Base-by-base conservation (phyloP, 2,113 vertebrate genomes). In the Pteruthius melanotis region DNA sequence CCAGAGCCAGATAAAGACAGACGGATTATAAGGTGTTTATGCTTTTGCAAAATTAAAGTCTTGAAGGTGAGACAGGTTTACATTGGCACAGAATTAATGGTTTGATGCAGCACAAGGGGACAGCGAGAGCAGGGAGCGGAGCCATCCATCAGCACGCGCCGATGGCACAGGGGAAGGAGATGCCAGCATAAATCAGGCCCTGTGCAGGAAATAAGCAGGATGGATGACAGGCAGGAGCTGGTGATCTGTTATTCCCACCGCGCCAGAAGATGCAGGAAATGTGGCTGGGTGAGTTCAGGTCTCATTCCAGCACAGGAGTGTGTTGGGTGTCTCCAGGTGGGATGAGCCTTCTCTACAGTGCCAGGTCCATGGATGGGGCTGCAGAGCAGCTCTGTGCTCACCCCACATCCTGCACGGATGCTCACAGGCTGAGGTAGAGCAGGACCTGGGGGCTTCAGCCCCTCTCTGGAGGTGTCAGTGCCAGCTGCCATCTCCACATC, bases 31-130 rank as follows among this genome's bases (percentile, higher is more conserved):
- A 95, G 92, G 93, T 95, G 95, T 93, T 97, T 97, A 95, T 93
- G 84, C 78, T 83, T 93, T 81, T 83, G 89, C 93, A 92, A 91
- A 97, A 95, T 97, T 95, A 92, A 95, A 95, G 94, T 95, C 94
- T 81, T 88, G 92, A 93, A 96, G 89, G 86, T 11, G 15, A 96
- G 96, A 95, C 96, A 94, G 95, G 94, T 96, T 97, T 97, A 97
- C 93, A 93, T 57, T 93, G 96, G 90, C 87, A 91, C 90, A 96
- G 93, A 91, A 97, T 95, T 95, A 94, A 96, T 96, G 95, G 88
- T 23, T 92, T 93, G 90, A 59, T 94, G 92, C 93, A 95, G 93
- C 90, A 11, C 74, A 66, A 94, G 90, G 92, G 93, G 96, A 95
- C 93, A 91, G 90, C 19, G 42, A 81, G 95, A 95, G 92, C 93